Evolutionary conservation across 2,888 invertebrate genomes (phyloP).

Genomic region (Cacoxenus indagator): DNA sequence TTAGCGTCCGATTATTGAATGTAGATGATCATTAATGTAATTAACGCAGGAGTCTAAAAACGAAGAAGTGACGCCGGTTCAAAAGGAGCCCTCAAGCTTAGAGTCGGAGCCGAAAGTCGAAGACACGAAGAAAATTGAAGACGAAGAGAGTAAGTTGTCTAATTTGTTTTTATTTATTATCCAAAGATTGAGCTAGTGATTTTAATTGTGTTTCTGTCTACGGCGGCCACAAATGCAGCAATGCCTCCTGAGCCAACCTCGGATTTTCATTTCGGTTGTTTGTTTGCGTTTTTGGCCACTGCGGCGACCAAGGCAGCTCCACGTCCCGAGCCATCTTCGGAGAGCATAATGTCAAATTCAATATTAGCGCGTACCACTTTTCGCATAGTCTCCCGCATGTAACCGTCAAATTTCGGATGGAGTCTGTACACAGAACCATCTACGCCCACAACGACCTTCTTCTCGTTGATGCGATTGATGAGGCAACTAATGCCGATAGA

Average conservation of each 20-base stretch:
- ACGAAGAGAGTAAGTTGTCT: background rate
- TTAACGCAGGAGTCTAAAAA: too few species aligned
- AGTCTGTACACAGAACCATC: conserved; percentile 97
- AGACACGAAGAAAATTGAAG: background rate
- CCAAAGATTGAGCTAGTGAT: background rate
- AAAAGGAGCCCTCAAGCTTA: too few species aligned
- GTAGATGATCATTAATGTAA: too few species aligned
- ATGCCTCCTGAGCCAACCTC: conserved; percentile 96
- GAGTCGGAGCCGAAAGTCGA: too few species aligned
- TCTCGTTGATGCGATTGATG: conserved; percentile 89
- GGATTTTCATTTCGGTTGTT: conserved; percentile 70
- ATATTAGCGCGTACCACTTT: conserved; percentile 80
- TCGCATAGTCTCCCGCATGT: conserved; percentile 89
- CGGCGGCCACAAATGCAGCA: conserved; percentile 94
- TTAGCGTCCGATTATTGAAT: too few species aligned
- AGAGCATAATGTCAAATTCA: conserved; percentile 92
- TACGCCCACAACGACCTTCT: conserved; percentile 92
- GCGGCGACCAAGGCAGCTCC: conserved; percentile 96
- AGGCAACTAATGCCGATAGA: conserved; percentile 90
- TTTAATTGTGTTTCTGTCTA: conserved; percentile 72
- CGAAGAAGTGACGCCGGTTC: too few species aligned
- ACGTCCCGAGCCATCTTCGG: conserved; percentile 94
- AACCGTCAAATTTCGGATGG: conserved; percentile 94
- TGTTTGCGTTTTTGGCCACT: conserved; percentile 74
- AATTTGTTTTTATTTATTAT: background rate